These are phyloP conservation scores for Cyclopterus lumpus DNA, from an alignment of 2,797 vertebrate genomes.

Conservation along the genomic window DNA sequence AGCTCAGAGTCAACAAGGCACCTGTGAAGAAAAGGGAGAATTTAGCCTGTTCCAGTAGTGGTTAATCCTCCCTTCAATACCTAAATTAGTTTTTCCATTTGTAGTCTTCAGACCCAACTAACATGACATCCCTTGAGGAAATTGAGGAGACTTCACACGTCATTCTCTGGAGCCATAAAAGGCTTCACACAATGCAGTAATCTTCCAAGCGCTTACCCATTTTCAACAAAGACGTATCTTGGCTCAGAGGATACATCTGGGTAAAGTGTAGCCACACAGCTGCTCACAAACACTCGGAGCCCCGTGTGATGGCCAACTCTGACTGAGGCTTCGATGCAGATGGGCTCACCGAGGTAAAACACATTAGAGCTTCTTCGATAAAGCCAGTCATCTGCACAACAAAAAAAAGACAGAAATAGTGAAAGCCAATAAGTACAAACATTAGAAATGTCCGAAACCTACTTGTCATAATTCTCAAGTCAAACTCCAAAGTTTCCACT, in stretches of 20 bases:
- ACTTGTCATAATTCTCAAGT: constrained; percentile 79
- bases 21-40: constrained; percentile 28
- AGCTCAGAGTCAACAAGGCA: constrained; percentile 75
- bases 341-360: constrained; percentile 76
- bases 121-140: not conserved
- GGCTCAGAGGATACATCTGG: constrained; percentile 70
- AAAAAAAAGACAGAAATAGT: not conserved
- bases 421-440: not conserved
- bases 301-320: constrained; percentile 63
- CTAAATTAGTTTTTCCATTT: not conserved
- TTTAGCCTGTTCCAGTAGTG: not conserved
- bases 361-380: constrained; percentile 55
- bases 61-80: not conserved
- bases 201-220: constrained; percentile 64
- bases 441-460: not conserved
- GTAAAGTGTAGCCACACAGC: constrained; percentile 78
- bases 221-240: constrained; percentile 78
- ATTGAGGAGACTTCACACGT: not conserved
- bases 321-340: constrained; percentile 78
- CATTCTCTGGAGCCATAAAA: not conserved
- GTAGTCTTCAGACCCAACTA: not conserved
- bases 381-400: constrained; percentile 77
- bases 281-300: constrained; percentile 79
- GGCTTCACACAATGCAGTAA: not conserved
- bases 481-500: constrained; percentile 66